Evolutionary conservation across 2,113 vertebrate genomes (phyloP).

Genomic region (Egretta garzetta): DNA sequence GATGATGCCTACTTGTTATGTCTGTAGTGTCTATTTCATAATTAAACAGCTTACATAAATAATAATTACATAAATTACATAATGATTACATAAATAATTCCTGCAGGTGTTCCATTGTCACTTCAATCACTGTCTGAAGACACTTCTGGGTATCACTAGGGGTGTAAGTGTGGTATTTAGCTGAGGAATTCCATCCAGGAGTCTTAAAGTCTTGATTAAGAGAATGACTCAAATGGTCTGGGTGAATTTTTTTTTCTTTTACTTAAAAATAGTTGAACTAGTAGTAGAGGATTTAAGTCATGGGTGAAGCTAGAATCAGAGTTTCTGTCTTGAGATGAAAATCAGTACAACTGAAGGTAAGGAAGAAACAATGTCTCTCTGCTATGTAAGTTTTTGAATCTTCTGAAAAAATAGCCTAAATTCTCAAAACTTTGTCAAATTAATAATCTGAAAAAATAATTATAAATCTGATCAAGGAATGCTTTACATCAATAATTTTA

Average conservation of each 20-base stretch:
- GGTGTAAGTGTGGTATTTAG: neutral
- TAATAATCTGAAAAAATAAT: neutral
- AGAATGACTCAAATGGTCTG: neutral
- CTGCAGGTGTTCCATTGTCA: neutral
- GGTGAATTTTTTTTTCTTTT: neutral
- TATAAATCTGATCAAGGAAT: slow-evolving; percentile 4
- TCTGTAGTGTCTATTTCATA: neutral
- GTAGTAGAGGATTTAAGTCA: neutral
- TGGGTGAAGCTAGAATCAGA: neutral
- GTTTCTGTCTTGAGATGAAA: neutral
- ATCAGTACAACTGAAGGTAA: neutral
- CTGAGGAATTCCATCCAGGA: neutral
- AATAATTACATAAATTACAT: too few relatives aligned
- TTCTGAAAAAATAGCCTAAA: neutral
- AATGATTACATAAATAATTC: too few relatives aligned
- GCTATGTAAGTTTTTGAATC: neutral
- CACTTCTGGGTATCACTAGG: neutral
- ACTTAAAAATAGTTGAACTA: neutral
- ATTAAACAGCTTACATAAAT: neutral
- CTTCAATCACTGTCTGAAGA: neutral
- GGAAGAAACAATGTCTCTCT: neutral
- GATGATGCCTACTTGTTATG: neutral
- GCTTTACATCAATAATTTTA: slow-evolving; percentile 1
- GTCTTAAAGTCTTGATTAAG: neutral
- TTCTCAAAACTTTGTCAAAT: neutral